A percentile compares a stretch with the other conserved stretches of the same genome.
phyloP scores from a whole-genome alignment of 2,113 vertebrate species.

The Ardeotis arabs region DNA sequence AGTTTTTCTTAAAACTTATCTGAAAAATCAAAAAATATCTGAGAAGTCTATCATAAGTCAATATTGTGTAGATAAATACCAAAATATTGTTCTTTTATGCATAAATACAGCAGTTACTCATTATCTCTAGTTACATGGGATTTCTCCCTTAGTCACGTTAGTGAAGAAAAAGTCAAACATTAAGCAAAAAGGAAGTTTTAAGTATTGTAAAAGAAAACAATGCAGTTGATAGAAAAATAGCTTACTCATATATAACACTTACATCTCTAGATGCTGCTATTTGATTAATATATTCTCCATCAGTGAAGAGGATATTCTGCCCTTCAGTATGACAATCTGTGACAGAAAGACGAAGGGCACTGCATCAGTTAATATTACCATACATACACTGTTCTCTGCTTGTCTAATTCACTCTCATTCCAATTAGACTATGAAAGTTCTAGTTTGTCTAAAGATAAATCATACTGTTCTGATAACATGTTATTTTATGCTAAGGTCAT shows the following conservation, averaged over 20 bases:
- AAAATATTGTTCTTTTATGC: neutral
- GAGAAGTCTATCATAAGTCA: neutral
- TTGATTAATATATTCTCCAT: constrained; percentile 98
- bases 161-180: neutral
- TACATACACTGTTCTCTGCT: neutral
- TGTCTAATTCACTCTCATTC: neutral
- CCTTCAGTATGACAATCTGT: constrained; percentile 92
- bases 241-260: constrained; percentile 55
- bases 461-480: neutral
- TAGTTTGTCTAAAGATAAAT: neutral
- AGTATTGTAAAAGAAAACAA: neutral
- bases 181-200: neutral
- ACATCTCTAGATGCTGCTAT: constrained; percentile 99
- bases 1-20: neutral
- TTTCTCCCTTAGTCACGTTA: neutral
- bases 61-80: neutral
- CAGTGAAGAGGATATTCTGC: constrained; percentile 97
- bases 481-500: neutral
- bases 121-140: neutral
- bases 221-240: neutral
- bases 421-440: neutral
- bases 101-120: neutral
- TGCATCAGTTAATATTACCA: neutral
- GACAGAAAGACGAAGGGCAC: constrained; percentile 31
- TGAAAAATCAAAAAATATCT: neutral